Evolutionary conservation across 2,113 vertebrate species (phyloP), one percentile per base, ranked within the genome.

Genomic region (rabbit (Oryctolagus cuniculus)): DNA sequence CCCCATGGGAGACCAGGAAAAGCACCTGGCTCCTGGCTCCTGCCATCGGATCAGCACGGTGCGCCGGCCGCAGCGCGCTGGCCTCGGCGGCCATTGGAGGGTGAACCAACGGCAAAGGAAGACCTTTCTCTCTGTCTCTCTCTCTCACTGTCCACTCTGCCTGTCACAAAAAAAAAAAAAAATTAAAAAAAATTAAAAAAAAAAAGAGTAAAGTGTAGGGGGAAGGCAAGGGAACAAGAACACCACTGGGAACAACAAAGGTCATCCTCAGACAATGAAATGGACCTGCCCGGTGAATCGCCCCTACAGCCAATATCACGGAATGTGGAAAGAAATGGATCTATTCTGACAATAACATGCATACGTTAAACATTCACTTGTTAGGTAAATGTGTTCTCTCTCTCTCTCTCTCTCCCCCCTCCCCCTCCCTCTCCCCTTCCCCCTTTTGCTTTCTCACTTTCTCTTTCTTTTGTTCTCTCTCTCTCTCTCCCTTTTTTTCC

Each of bases 241-340:
- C 6, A 58, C 55, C 55, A 58, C 5, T 49, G 77, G 22, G 44
- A 69, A 81, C 31, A 4, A 2, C 22, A 2, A 44, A 63, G 24
- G 31, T 31, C 49, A 10, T 64, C 63, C 53, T n/a, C 74, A 72
- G 64, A 83, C 16, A 63, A 53, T 8, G 0, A 8, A 75, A 66
- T 51, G 70, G 55, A 27, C 24, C 16, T 77, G 49, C 6, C 58
- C n/a, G 11, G 44, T n/a, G 55, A 4, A 16, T 44, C 12, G 78
- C 24, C 27, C 19, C 5, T 4, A 17, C 15, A 61, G 67, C 44
- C 7, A 24, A 5, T 10, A 67, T 79, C 31, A 67, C 34, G 83
- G 94, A 78, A 97, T 92, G 34, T 31, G n/a, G 90, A 75, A 97
- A 91, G 77, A 89, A 74, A 91, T 95, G 86, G 92, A 97, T 91